Evolutionary conservation across 2,113 vertebrate species (phyloP).

Genomic region (Rhinopomastus cyanomelas): DNA sequence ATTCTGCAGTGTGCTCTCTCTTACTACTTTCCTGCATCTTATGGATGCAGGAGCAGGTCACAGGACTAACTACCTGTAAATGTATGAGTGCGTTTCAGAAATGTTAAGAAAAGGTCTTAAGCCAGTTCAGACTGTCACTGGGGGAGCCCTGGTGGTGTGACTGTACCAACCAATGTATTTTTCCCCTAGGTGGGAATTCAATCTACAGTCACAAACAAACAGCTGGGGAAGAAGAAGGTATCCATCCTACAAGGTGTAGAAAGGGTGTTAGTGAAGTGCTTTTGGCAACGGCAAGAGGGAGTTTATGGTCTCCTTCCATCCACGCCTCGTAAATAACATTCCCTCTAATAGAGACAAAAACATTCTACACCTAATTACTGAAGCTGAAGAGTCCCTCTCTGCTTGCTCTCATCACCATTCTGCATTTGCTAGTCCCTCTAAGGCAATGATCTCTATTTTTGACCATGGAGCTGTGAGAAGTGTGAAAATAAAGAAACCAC

Average conservation of each 20-base stretch:
- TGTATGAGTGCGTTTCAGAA: background rate
- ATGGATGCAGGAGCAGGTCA: background rate
- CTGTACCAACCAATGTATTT: background rate
- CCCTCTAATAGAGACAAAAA: conserved; percentile 10
- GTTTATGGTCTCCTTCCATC: background rate
- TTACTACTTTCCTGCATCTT: background rate
- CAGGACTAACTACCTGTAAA: background rate
- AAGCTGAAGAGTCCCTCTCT: background rate
- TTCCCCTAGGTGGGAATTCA: background rate
- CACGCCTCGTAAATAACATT: conserved; percentile 8
- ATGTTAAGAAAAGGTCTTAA: background rate
- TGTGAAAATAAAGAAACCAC: background rate
- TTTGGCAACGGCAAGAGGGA: background rate
- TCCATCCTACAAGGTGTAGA: background rate
- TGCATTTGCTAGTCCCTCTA: background rate
- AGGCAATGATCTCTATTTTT: background rate
- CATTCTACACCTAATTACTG: background rate
- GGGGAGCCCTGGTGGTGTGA: background rate
- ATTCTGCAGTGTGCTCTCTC: background rate
- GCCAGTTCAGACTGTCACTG: background rate
- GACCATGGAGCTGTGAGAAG: background rate
- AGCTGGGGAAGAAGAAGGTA: background rate
- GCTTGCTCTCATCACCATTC: background rate
- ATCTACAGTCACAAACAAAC: background rate
- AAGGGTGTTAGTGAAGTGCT: background rate